Conservation (phyloP, 2,113 vertebrate species). For the Tenrec ecaudatus region DNA sequence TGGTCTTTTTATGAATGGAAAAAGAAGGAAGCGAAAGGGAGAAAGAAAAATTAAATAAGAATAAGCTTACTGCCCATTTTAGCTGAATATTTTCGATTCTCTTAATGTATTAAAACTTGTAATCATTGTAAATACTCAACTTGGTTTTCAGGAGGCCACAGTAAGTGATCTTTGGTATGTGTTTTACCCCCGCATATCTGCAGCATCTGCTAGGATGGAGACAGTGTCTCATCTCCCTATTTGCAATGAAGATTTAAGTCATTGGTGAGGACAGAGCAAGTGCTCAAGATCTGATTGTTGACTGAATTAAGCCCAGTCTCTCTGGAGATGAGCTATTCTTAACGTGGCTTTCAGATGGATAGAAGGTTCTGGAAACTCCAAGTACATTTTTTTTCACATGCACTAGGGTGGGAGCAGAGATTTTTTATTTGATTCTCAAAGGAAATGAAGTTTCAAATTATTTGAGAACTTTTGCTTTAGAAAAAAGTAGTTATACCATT, state of each 20-base stretch:
- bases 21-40: neutral
- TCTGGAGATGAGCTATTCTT: neutral
- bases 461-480: neutral
- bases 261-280: neutral
- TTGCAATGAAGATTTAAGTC: neutral
- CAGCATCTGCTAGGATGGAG: neutral
- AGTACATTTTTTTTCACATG: neutral
- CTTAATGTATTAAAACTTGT: neutral
- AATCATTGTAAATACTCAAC: neutral
- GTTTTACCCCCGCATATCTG: neutral
- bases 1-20: neutral
- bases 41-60: neutral
- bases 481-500: neutral
- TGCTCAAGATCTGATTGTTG: neutral
- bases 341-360: neutral
- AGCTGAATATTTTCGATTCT: neutral
- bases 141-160: neutral
- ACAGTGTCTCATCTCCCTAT: neutral
- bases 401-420: neutral
- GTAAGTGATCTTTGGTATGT: neutral
- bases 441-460: neutral
- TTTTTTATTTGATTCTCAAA: slow-evolving; percentile 30
- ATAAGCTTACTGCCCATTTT: neutral
- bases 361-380: slow-evolving; percentile 40
- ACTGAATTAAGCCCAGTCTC: neutral